Evolutionary conservation across 2,113 vertebrate genomes (phyloP).

Genomic region (Anolis carolinensis): DNA sequence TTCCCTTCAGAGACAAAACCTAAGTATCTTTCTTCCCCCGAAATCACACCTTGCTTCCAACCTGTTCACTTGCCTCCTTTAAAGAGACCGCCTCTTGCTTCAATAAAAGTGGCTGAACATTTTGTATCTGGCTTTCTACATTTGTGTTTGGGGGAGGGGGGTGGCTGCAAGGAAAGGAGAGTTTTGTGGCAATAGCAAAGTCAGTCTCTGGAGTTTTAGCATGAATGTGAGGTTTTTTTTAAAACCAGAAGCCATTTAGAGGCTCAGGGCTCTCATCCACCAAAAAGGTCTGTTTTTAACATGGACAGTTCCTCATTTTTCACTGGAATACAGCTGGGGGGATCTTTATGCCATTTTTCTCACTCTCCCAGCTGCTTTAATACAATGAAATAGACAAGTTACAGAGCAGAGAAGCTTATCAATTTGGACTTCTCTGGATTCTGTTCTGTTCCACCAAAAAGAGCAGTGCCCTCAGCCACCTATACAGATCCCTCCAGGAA

Average conservation of each 20-base stretch:
- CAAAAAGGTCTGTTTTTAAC: neutral
- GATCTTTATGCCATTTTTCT: too few species aligned
- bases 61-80: too few species aligned
- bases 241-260: neutral
- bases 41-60: neutral
- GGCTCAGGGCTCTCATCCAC: neutral
- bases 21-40: neutral
- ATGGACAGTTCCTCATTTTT: too few species aligned
- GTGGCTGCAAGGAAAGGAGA: neutral
- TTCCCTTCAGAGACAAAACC: neutral
- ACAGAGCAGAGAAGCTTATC: neutral
- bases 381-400: neutral
- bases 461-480: neutral
- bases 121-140: neutral
- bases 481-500: neutral
- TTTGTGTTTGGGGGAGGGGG: too few species aligned
- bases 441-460: neutral
- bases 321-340: too few species aligned
- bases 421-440: neutral
- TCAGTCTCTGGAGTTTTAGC: too few species aligned
- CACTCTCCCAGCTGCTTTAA: neutral
- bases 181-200: too few species aligned
- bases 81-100: neutral
- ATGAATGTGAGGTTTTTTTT: neutral
- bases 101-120: neutral